Conservation (phyloP, 2,888 invertebrate species). For the Gandaritis pyraliata region DNA sequence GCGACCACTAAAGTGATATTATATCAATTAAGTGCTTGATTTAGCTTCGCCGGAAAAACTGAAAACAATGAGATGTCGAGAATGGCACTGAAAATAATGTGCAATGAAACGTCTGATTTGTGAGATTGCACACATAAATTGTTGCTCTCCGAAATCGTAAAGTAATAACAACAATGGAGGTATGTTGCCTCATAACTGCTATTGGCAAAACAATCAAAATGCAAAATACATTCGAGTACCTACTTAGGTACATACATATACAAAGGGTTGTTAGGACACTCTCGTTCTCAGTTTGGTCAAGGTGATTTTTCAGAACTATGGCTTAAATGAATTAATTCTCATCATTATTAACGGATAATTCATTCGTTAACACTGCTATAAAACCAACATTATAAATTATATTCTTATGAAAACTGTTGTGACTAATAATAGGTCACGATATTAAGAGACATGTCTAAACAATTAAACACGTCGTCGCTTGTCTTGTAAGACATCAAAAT, state of each 20-base stretch:
- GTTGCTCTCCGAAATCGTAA: slow-evolving; percentile 45
- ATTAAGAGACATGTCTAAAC: slow-evolving; percentile 72
- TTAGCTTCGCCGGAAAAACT: slow-evolving; percentile 75
- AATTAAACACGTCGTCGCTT: slow-evolving; percentile 80
- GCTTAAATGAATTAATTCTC: slow-evolving; percentile 12
- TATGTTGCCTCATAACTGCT: slow-evolving; percentile 34
- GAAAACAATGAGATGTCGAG: slow-evolving; percentile 78
- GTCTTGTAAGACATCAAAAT: slow-evolving; percentile 83
- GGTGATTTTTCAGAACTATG: slow-evolving; percentile 8
- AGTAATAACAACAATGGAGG: slow-evolving; percentile 44
- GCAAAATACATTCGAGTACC: slow-evolving; percentile 18
- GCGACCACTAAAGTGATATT: slow-evolving; percentile 76
- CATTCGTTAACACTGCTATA: slow-evolving; percentile 45
- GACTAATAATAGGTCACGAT: slow-evolving; percentile 69
- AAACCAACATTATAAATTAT: slow-evolving; percentile 55
- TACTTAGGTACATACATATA: neutral
- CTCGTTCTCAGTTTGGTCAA: neutral
- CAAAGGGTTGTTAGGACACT: slow-evolving; percentile 12
- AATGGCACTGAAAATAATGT: slow-evolving; percentile 71
- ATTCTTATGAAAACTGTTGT: slow-evolving; percentile 62
- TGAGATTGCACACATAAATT: slow-evolving; percentile 55
- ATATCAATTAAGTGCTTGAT: slow-evolving; percentile 79
- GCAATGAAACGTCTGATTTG: slow-evolving; percentile 73
- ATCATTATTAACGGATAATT: slow-evolving; percentile 44
- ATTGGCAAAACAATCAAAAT: slow-evolving; percentile 29